phyloP scores from a whole-genome alignment of 2,797 vertebrate species.

The Dryobates pubescens region DNA sequence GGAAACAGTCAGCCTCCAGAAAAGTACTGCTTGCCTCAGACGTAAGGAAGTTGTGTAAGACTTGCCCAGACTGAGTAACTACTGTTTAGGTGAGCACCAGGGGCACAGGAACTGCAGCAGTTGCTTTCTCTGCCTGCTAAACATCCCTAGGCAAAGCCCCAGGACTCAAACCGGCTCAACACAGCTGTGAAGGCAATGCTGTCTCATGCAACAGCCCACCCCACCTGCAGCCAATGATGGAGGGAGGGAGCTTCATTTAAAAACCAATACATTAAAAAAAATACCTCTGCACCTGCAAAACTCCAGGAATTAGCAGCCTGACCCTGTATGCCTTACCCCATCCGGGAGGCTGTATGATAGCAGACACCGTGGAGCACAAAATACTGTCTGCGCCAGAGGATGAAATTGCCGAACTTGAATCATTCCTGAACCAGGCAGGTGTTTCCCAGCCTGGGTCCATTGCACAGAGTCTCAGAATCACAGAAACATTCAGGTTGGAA shows the following conservation, averaged over 20 bases:
- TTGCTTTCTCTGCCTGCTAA: neutral
- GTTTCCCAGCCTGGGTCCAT: neutral
- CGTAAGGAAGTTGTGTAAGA: rapidly evolving
- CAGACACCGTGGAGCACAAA: neutral
- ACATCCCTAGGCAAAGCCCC: neutral
- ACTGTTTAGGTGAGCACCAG: neutral
- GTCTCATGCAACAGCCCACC: neutral
- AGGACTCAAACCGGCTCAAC: neutral
- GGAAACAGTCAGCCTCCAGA: neutral
- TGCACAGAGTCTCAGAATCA: neutral
- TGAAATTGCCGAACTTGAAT: neutral
- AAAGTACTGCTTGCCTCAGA: neutral
- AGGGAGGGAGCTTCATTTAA: neutral
- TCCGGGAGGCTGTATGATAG: neutral
- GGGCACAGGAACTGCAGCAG: neutral
- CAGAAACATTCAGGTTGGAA: too few species aligned
- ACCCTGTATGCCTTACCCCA: neutral
- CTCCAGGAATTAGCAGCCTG: neutral
- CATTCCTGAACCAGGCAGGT: neutral
- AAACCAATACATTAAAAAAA: neutral
- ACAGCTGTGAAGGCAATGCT: neutral
- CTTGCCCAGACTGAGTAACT: neutral
- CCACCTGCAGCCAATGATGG: neutral
- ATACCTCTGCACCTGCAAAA: neutral
- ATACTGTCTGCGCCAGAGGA: neutral